phyloP scores from a whole-genome alignment of 2,797 vertebrate genomes.

The Jordanella pulchra region DNA sequence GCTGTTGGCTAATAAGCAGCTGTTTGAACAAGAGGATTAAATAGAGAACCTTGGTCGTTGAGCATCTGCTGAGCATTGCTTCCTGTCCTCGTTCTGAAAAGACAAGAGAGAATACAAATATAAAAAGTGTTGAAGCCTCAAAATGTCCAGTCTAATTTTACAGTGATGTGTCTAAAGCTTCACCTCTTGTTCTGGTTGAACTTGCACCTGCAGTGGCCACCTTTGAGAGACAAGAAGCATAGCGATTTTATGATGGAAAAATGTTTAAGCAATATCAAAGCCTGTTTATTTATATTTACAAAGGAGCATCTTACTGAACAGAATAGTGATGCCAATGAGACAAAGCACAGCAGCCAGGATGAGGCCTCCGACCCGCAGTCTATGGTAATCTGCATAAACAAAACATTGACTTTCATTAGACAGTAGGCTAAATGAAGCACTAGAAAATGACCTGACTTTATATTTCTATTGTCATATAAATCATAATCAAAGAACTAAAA shows the following conservation, averaged over 20 bases:
- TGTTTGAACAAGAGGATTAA: not conserved
- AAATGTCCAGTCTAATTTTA: not conserved
- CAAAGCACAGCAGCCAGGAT: slow-evolving; percentile 83
- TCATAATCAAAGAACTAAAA: not conserved
- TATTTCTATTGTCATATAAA: not conserved
- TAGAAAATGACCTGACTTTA: not conserved
- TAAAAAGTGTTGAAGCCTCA: not conserved
- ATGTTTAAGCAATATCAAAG: not conserved
- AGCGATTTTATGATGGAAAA: not conserved
- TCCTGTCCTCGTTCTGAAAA: slow-evolving; percentile 76
- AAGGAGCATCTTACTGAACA: slow-evolving; percentile 77
- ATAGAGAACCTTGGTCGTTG: slow-evolving; percentile 73
- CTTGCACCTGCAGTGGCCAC: slow-evolving; percentile 85
- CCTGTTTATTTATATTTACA: not conserved
- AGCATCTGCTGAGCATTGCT: slow-evolving; percentile 81
- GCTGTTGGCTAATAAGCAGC: not conserved
- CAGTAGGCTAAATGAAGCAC: not conserved
- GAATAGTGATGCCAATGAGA: slow-evolving; percentile 85
- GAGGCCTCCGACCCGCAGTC: slow-evolving; percentile 82
- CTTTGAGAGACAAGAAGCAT: slow-evolving; percentile 50
- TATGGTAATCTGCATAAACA: slow-evolving; percentile 77
- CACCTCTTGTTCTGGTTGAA: slow-evolving; percentile 85
- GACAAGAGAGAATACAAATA: slow-evolving; percentile 13
- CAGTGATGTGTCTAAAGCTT: not conserved
- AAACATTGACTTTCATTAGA: not conserved